Evolutionary conservation across 2,888 invertebrate genomes (phyloP), one percentile per base, ranked within the genome.

Genomic region (Spilarctia lutea): DNA sequence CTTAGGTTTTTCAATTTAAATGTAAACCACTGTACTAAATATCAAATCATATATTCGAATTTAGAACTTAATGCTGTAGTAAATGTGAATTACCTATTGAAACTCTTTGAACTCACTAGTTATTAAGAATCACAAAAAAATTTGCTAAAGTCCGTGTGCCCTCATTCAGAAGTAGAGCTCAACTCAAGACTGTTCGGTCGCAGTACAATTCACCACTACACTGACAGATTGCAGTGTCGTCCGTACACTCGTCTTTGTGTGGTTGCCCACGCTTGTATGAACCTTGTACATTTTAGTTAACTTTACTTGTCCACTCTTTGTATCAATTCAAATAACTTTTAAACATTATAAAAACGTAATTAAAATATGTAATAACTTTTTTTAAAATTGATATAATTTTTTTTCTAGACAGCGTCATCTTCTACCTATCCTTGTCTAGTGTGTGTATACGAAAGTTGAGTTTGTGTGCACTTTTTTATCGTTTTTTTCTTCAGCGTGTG

Each of bases 401-500:
- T 77, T 82, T 81, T 79, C 69, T 70, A 35, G 0, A 68, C n/a
- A 52, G n/a, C 67, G 52, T 75, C 45, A 68, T 76, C 86, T n/a
- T n/a, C n/a, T n/a, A n/a, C n/a, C n/a, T 81, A 83, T 89, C 86
- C 82, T 85, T 85, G 78, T 89, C 89, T 90, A 85, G 84, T 80
- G 82, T 86, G 76, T 79, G 83, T 75, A 84, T 80, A 86, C 79
- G 77, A 85, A 87, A 88, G 81, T 87, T 86, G 87, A 82, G 85
- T 90, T 89, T 89, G 94, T 94, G 94, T 93, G 94, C 89, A 85
- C 82, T 94, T 95, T 95, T 95, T 96, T 95, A 94, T 94, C 94
- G 94, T 94, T 95, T 96, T 95, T 95, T 94, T 94, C 94, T 88
- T 92, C 89, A 83, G 86, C 89, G 96, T 95, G 95, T 95, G 95